A percentile compares a stretch with the other conserved stretches of the same genome.
Conservation (phyloP, 2,797 vertebrate genomes). For the Myoxocephalus aenaeus region DNA sequence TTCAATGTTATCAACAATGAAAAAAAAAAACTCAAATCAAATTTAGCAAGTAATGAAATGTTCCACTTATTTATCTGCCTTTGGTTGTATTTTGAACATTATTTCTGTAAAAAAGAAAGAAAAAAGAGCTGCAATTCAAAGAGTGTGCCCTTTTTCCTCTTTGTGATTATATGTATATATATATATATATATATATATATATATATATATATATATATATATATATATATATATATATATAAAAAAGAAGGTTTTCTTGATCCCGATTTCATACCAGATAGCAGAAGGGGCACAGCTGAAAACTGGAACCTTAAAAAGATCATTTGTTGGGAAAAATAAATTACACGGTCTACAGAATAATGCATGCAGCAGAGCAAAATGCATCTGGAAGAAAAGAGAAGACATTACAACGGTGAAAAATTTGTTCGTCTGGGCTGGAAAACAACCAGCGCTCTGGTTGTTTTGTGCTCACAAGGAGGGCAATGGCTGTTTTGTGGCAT, state of each 20-base stretch:
- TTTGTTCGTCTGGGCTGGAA: slow-evolving; percentile 18
- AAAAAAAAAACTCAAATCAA: background rate
- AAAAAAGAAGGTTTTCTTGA: background rate
- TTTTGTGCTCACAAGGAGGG: slow-evolving; percentile 55
- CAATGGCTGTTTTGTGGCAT: slow-evolving; percentile 58
- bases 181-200: too few species aligned
- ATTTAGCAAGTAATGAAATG: background rate
- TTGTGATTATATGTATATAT: too few species aligned
- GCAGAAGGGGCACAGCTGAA: slow-evolving; percentile 22
- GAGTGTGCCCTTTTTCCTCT: background rate
- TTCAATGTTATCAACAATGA: background rate
- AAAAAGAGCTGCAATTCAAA: slow-evolving; percentile 15
- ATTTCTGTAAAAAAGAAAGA: background rate
- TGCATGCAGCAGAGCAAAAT: slow-evolving; percentile 41
- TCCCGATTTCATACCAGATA: slow-evolving; percentile 43
- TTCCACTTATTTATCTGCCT: background rate
- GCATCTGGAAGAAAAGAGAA: slow-evolving; percentile 45
- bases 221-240: too few species aligned
- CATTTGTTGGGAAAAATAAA: slow-evolving; percentile 56
- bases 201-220: too few species aligned
- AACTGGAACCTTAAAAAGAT: slow-evolving; percentile 43
- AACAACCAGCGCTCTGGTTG: slow-evolving; percentile 41
- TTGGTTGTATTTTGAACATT: slow-evolving; percentile 26
- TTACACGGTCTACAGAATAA: slow-evolving; percentile 45
- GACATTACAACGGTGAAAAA: slow-evolving; percentile 41